Evolutionary conservation across 2,888 invertebrate genomes (phyloP), one percentile per base, ranked within the genome.

Genomic region (Drosophila engyochracea): DNA sequence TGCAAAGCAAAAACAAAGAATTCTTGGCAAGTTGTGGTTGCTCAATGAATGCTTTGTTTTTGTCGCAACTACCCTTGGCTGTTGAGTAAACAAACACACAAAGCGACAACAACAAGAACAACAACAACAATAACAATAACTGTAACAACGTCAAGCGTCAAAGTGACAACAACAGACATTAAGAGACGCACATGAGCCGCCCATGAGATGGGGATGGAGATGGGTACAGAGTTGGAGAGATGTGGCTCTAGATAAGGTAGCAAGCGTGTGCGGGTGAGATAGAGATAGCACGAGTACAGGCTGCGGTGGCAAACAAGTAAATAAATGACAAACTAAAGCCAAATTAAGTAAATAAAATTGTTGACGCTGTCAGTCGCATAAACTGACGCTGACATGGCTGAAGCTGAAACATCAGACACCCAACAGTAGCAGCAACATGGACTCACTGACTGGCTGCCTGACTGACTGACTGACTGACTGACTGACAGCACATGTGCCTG

Each of bases 321-420:
- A 87, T 89, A 88, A 88, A 85, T 88, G 86, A 88, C 90, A 88
- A 88, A 90, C 89, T 86, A 90, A 88, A 90, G 86, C 85, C 89
- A 88, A 88, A 88, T 88, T 90, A 90, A 89, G 90, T 90, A 88
- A 86, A 89, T 90, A 90, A 90, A 90, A 88, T 88, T 88, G 85
- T 89, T 88, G 84, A 74, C 79, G 82, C 85, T 85, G 83, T 83
- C 85, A 89, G 87, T 62, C 74, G 74, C 86, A 89, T 81, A 88
- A 84, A 89, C 75, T 85, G 82, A 85, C 85, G 78, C 84, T 84
- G 87, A 84, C 87, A 84, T 80, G 75, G 67, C 61, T 67, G 69
- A 76, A 69, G 53, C 47, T 35, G 67, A 68, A 71, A 71, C 64
- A 64, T 51, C 72, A 61, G 64, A 71, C 79, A 55, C 58, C 58